Percentiles rank a stretch among this genome's conserved stretches.
phyloP scores from a whole-genome alignment of 2,797 vertebrate genomes.

The Pangasius mekongensis region DNA sequence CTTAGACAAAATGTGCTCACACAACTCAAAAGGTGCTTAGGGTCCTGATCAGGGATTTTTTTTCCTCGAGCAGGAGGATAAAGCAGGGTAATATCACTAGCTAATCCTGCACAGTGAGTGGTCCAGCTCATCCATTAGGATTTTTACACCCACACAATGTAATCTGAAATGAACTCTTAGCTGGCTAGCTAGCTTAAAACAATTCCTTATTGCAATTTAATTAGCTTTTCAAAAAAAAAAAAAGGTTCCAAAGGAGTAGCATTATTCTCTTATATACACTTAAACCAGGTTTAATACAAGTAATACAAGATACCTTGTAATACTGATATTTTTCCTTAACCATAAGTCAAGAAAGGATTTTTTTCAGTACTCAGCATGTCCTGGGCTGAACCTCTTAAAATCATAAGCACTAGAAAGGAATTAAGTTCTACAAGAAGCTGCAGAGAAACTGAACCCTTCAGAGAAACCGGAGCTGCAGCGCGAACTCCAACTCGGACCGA shows the following conservation, averaged over 20 bases:
- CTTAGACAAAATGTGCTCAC: conserved; percentile 4
- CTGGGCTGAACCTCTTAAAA: conserved; percentile 8
- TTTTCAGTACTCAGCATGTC: conserved; percentile 12
- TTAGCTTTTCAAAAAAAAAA: not conserved
- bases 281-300: not conserved
- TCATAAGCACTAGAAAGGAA: conserved; percentile 25
- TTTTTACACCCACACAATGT: conserved; percentile 5
- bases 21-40: conserved; percentile 16
- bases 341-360: not conserved
- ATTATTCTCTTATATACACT: not conserved
- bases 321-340: no score
- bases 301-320: not conserved
- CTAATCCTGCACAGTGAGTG: conserved; percentile 51
- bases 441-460: not conserved
- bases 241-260: not conserved
- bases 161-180: conserved; percentile 22
- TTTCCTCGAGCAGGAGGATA: conserved; percentile 14
- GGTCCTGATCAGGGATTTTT: not conserved
- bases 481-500: not conserved
- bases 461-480: conserved; percentile 17
- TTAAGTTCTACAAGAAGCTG: conserved; percentile 1
- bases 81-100: not conserved
- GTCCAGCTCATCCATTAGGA: conserved; percentile 46
- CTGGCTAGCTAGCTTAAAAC: not conserved
- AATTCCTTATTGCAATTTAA: not conserved